These are phyloP conservation scores for Agonopterix heracliana DNA, from an alignment of 2,888 invertebrate genomes.

Conservation along the genomic window DNA sequence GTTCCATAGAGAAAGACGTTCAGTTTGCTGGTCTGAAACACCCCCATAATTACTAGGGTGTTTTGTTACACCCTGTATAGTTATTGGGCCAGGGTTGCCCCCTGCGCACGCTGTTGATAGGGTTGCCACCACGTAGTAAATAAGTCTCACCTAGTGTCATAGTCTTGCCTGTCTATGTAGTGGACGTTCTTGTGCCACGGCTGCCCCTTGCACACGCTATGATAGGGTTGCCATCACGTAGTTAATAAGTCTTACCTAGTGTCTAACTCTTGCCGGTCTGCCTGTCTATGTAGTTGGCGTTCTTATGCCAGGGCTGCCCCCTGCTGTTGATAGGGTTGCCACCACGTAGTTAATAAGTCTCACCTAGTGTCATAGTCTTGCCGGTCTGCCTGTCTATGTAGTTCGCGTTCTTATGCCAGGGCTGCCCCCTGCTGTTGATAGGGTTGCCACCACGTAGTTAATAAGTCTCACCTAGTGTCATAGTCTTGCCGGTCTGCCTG, in stretches of 20 bases:
- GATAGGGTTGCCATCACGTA: conserved; percentile 89
- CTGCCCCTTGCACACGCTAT: conserved; percentile 77
- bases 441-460: conserved; percentile 73
- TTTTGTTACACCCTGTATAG: too few species aligned
- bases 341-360: conserved; percentile 78
- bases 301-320: conserved; percentile 46
- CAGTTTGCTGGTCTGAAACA: too few species aligned
- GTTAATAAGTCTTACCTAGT: too few species aligned
- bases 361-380: conserved; percentile 40
- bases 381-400: conserved; percentile 41
- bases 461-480: conserved; percentile 34
- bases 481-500: conserved; percentile 34
- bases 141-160: conserved; percentile 57
- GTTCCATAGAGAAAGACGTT: too few species aligned
- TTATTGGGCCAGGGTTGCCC: conserved; percentile 45
- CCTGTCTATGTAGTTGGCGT: conserved; percentile 44
- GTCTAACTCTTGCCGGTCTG: too few species aligned
- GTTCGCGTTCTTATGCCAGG: conserved; percentile 52
- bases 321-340: conserved; percentile 87
- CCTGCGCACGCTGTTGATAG: conserved; percentile 84
- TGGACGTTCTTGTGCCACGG: conserved; percentile 53
- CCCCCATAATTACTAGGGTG: too few species aligned
- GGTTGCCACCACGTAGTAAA: conserved; percentile 90
- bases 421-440: conserved; percentile 79
- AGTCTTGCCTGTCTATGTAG: conserved; percentile 31